Base-by-base conservation (phyloP, 2,113 vertebrate genomes). In the Poeciliopsis occidentalis region DNA sequence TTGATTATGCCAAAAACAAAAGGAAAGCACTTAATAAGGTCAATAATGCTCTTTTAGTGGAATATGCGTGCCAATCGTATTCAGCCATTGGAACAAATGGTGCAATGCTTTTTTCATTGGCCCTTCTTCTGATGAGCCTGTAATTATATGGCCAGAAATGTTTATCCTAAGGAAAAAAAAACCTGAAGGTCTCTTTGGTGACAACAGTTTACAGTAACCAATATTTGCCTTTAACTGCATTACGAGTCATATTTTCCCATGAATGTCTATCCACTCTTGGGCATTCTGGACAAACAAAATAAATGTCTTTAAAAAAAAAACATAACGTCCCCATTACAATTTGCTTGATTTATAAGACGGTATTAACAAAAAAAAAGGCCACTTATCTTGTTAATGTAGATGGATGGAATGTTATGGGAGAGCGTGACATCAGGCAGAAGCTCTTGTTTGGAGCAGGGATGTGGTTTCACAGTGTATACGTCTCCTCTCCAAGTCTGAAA, bases 401-500 rank as follows among this genome's bases (percentile, higher is more conserved):
- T 30, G 30, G 12, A 51, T 44, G 78, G 77, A 89, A 89, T 88
- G 75, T 81, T 82, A 87, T 89, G 84, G 91, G 84, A 70, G 54
- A 79, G 82, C 85, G 8, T 77, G 79, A 85, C 85, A 89, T 63
- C 73, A 70, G 75, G 81, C 64, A 70, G 68, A 73, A 74, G 41
- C 78, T 78, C 79, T 47, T 85, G 78, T 89, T 87, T 78, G 67
- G 78, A 64, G 72, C 80, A 73, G 39, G 86, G 86, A 83, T 90
- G 86, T 86, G 85, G 88, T 91, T 92, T 91, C 77, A 87, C 81
- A 78, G 82, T 29, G 30, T 72, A 82, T 79, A 72, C 73, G 76
- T 85, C 63, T 83, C 62, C 63, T 67, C 69, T 81, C 78, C 85
- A 89, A 90, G 92, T 88, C 82, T 85, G 81, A 91, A 90, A 86